phyloP scores from a whole-genome alignment of 2,113 vertebrate species.

The Stigmatopora argus region DNA sequence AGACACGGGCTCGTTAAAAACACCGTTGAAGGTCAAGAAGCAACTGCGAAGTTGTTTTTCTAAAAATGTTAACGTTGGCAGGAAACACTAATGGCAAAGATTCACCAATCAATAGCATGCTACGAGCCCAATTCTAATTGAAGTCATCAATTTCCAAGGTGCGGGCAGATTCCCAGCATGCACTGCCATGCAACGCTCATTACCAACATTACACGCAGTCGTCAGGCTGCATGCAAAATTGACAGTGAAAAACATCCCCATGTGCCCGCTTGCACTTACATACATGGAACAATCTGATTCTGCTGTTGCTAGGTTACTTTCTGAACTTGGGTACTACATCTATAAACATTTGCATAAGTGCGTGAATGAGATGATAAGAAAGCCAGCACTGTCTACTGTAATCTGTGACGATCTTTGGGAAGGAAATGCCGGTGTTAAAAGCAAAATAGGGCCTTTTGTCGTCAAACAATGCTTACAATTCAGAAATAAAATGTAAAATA shows the following conservation, averaged over 20 bases:
- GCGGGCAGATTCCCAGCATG: neutral
- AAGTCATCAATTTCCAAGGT: constrained; percentile 12
- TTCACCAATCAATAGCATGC: constrained; percentile 16
- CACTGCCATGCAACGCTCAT: neutral
- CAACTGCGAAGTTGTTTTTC: constrained; percentile 5
- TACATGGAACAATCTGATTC: constrained; percentile 45
- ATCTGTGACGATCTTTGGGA: constrained; percentile 16
- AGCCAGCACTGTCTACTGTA: constrained; percentile 16
- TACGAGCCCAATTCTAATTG: neutral
- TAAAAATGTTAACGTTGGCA: neutral
- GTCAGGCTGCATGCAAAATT: constrained; percentile 20
- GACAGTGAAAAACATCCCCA: constrained; percentile 15
- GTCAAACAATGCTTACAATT: constrained; percentile 21
- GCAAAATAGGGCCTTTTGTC: neutral
- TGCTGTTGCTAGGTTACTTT: constrained; percentile 69
- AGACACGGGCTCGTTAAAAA: neutral
- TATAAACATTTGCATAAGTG: constrained; percentile 56
- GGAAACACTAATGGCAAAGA: constrained; percentile 16
- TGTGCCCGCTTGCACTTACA: constrained; percentile 10
- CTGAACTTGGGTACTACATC: constrained; percentile 64
- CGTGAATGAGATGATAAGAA: constrained; percentile 15
- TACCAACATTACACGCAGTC: constrained; percentile 33
- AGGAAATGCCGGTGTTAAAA: neutral
- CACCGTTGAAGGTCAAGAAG: neutral
- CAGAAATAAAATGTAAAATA: constrained; percentile 47